Base-by-base conservation (phyloP, 2,113 vertebrate species). In the Himantopus leucocephalus region DNA sequence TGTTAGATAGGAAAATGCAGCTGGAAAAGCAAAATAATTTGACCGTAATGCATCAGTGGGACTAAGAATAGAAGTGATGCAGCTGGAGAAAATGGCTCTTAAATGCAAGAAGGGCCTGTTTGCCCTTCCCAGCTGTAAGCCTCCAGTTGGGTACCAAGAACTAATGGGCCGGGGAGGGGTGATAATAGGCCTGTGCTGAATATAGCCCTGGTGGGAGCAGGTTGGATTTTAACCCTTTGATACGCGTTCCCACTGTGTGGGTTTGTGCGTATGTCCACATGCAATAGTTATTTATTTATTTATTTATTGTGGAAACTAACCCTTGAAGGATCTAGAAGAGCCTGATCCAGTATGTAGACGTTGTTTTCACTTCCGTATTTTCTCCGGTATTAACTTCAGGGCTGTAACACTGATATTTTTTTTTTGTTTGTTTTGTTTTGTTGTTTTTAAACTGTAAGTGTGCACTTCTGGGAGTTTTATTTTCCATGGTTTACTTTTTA, bases 21-120 rank as follows among this genome's bases (percentile, higher is more conserved):
- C 67, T 86, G 76, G 68, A 86, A 76, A 63, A 79, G 92, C 70
- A 76, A 68, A 84, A 83, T 58, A 75, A 71, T 93, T 68, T 87
- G 82, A 26, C 53, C 2, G 7, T 71, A 79, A n/a, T 72, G 58
- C 30, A 21, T 63, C 34, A 83, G 43, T 3, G 2, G 20, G 72
- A 63, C 88, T 85, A 77, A 92, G 90, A 91, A 55, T n/a, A 70
- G 68, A 86, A 85, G 70, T 34, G 47, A 63, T 77, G 30, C 43
- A 77, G 50, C 63, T 89, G 72, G 16, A 85, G 56, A 64, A 70
- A 85, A 81, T 68, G 37, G 39, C 22, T 50, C 37, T 66, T 64
- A 62, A 84, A 86, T 60, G 27, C 71, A 75, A 60, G 91, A 85
- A 84, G 18, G 35, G 23, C 22, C 43, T 56, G 8, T 48, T 72